Percentiles rank a stretch among this genome's conserved stretches.
Evolutionary conservation across 2,797 vertebrate genomes (phyloP).

Genomic region (Sandelia bainsii): DNA sequence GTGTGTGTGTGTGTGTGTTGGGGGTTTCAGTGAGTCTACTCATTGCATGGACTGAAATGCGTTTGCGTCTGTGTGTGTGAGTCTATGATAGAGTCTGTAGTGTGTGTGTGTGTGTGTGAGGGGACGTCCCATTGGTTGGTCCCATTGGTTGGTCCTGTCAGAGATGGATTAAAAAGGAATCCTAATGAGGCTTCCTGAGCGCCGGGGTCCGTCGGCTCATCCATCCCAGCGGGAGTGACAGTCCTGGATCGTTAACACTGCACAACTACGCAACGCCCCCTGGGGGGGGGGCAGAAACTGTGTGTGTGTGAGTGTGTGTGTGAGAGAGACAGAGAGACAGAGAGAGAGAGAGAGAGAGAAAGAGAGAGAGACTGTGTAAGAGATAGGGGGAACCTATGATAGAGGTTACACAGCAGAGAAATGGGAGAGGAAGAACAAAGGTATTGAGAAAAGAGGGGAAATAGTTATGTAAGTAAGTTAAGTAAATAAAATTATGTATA

Average conservation of each 20-base stretch:
- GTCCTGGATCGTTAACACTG: slow-evolving; percentile 93
- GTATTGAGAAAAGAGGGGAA: slow-evolving; percentile 3
- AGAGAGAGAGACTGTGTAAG: not conserved
- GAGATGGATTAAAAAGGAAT: slow-evolving; percentile 97
- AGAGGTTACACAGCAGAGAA: slow-evolving; percentile 43
- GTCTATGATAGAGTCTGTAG: slow-evolving; percentile 32
- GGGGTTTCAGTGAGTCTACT: slow-evolving; percentile 32
- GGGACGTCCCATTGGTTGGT: slow-evolving; percentile 86
- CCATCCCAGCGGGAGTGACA: slow-evolving; percentile 90
- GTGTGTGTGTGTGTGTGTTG: slow-evolving; percentile 35
- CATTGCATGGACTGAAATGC: slow-evolving; percentile 70
- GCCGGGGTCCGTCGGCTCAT: slow-evolving; percentile 85
- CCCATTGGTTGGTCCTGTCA: slow-evolving; percentile 89
- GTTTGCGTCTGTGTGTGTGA: slow-evolving; percentile 49
- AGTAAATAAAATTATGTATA: not conserved
- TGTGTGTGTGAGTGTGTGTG: slow-evolving; percentile 18
- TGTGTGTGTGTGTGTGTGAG: slow-evolving; percentile 33
- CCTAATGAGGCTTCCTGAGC: slow-evolving; percentile 93
- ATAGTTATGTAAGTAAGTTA: not conserved
- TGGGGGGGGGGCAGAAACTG: slow-evolving; percentile 82
- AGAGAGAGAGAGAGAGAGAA: not conserved
- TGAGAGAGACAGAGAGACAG: not conserved
- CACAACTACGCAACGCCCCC: slow-evolving; percentile 95
- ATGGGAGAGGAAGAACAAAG: slow-evolving; percentile 19
- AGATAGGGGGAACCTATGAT: slow-evolving; percentile 25